Evolutionary conservation across 1,140 invertebrate species (phyloP).

Genomic region (fruit fly (Drosophila melanogaster)): Release_6_plus_ISO1_MT NT_033777.3:18289501-18290000

Average conservation of each 20-base stretch:
- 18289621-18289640: conserved; percentile 91
- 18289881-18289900: conserved; percentile 68
- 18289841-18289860: conserved; percentile 39
- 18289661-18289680: conserved; percentile 93
- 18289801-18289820: conserved; percentile 87
- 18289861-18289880: conserved; percentile 39
- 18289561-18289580: conserved; percentile 9
- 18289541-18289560: conserved; percentile 29
- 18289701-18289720: conserved; percentile 80
- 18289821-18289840: conserved; percentile 30
- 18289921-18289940: conserved; percentile 92
- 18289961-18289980: conserved; percentile 91
- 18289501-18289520: conserved; percentile 48
- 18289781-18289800: conserved; percentile 87
- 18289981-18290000: conserved; percentile 89
- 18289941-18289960: conserved; percentile 89
- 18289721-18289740: too few relatives aligned
- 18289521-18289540: conserved; percentile 45
- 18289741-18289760: background rate
- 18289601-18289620: conserved; percentile 90
- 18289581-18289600: conserved; percentile 73
- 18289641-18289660: conserved; percentile 89
- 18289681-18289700: conserved; percentile 89
- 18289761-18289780: conserved; percentile 87
- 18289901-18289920: conserved; percentile 89